Evolutionary conservation across 2,113 vertebrate species (phyloP), one percentile per base, ranked within the genome.

Genomic region (Cephalopterus ornatus): DNA sequence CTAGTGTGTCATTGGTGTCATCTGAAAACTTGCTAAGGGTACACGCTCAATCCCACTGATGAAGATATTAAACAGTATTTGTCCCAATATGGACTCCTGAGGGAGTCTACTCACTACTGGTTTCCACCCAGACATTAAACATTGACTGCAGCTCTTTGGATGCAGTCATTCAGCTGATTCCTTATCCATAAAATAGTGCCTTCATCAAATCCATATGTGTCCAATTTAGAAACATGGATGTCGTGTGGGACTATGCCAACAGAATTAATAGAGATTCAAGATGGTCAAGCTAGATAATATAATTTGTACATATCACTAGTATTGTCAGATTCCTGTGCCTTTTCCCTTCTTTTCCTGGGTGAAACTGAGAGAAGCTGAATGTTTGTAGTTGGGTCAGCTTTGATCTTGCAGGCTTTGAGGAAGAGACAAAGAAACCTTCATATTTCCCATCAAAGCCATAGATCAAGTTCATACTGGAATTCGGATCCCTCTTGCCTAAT

Each of bases 61-160:
- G 32, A 47, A 42, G 24, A 33, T 42, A 6, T 3, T 15, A 6
- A 67, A 30, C 6, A 33, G 24, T 33, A 16, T 32, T 27, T 8
- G 18, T n/a, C 27, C 37, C 37, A 44, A 1, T 11, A 74, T 0
- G 0, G 33, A 44, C 14, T 12, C 18, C 37, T 66, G 44, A 42
- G 59, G 27, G 11, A 24, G 17, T 39, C 35, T 39, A 12, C 30
- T 28, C 10, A 3, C 28, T 30, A n/a, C 16, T 12, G 20, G 24
- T 53, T 32, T 76, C 30, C 30, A 35, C 24, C 39, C 41, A 35
- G 62, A 41, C 6, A 19, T 32, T 27, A 30, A 76, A 14, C 6
- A 14, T 33, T 59, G 53, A 39, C 33, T 30, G 15, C n/a, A 68
- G 47, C 26, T 41, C 39, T 68, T 59, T 21, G 21, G 24, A 53